Evolutionary conservation across 2,797 vertebrate species (phyloP), one percentile per base, ranked within the genome.

Genomic region (Denticeps clupeoides): DNA sequence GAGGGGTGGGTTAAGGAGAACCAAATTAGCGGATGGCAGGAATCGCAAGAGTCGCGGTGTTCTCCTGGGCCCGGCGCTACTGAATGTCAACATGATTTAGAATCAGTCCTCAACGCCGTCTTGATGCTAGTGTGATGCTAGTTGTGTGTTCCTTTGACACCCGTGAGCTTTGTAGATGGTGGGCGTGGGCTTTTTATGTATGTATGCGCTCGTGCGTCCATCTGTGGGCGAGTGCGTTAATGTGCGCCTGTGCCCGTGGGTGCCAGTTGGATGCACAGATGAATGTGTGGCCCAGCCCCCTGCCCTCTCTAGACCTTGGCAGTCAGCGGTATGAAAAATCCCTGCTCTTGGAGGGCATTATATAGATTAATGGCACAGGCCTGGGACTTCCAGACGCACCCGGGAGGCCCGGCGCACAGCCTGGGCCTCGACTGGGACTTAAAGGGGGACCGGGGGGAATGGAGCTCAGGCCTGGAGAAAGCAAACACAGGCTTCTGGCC

Each of bases 341-440:
- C 73, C 75, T 72, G n/a, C 78, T 78, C 77, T 84, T 82, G 79
- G 74, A 80, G 76, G 74, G 79, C 81, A 83, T 83, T 86, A 84
- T 84, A 86, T 83, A 84, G 81, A 84, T 84, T 82, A 82, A 84
- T 81, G 74, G 78, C 75, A 70, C 79, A 71, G 59, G 77, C 77
- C 75, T 73, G 64, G 60, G 77, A 77, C 68, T 67, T 55, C 51
- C 73, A 72, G 61, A 66, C 48, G 69, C 73, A 72, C 74, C 67
- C 72, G 74, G 72, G 69, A 82, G 73, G 69, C 72, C 68, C 63
- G 72, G 68, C 64, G 44, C 56, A 43, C 65, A 60, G 62, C 58
- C 60, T 53, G 67, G 53, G 63, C 61, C 55, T 59, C 60, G 55
- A 55, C 53, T 51, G 62, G 64, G 58, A 57, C 52, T 46, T 45